phyloP scores from a whole-genome alignment of 1,140 invertebrate species.

The Magallana angulata region DNA sequence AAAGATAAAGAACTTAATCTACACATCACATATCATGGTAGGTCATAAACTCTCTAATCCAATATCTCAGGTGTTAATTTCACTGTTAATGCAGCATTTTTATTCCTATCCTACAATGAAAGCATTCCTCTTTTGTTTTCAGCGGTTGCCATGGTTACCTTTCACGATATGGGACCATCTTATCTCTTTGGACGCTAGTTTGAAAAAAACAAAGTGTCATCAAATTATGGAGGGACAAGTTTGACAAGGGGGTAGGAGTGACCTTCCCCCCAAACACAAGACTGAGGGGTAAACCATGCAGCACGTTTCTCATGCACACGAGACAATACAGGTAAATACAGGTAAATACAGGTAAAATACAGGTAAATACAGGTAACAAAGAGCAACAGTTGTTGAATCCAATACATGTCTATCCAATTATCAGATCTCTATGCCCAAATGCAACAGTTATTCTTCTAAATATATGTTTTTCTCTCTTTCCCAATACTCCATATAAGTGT shows the following conservation, averaged over 20 bases:
- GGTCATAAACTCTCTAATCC: too few relatives aligned
- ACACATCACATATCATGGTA: too few relatives aligned
- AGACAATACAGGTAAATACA: not conserved
- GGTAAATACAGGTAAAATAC: too few relatives aligned
- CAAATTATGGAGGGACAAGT: conserved; percentile 55
- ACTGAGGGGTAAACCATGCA: not conserved
- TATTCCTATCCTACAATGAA: conserved; percentile 33
- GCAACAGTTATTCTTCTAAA: not conserved
- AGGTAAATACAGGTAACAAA: too few relatives aligned
- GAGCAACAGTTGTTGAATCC: too few relatives aligned
- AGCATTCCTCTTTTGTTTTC: conserved; percentile 3
- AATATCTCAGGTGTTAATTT: not conserved
- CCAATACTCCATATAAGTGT: not conserved
- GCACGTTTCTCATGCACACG: not conserved
- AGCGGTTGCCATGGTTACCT: conserved; percentile 63
- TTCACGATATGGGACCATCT: conserved; percentile 69
- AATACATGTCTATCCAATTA: too few relatives aligned
- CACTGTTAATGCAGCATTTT: not conserved
- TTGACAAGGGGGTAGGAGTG: not conserved
- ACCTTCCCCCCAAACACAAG: not conserved
- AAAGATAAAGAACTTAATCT: too few relatives aligned
- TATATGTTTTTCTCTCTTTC: not conserved
- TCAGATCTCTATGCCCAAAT: not conserved
- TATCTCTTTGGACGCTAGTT: conserved; percentile 52
- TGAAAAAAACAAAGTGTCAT: conserved; percentile 22